Evolutionary conservation across 1,140 invertebrate genomes (phyloP), one percentile per base, ranked within the genome.

Genomic region (Ridgeia piscesae): DNA sequence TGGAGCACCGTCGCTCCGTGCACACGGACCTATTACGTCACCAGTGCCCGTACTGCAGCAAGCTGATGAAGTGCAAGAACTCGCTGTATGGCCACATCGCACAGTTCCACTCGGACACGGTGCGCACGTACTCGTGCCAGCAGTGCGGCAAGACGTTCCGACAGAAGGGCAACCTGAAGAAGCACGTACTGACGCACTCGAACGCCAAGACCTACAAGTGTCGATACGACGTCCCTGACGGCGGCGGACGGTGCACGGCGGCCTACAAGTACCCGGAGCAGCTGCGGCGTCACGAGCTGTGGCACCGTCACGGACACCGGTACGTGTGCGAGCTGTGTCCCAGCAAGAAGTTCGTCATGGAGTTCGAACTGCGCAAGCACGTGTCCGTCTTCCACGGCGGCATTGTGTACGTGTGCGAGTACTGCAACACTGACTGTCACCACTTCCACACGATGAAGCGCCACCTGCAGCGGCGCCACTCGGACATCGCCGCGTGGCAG

Each of bases 111-210:
- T 92, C 94, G 4, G 92, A 95, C 27, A 95, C 95, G 8, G 94
- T 95, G 31, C 95, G 95, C 35, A 94, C 95, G 33, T 96, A 95
- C 94, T 93, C 95, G n/a, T 97, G 96, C 94, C 94, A 95, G 21
- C 95, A 95, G 91, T 97, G 96, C 94, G 95, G 95, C 31, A 96
- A 96, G 94, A 94, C 95, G 34, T 96, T 96, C 93, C 95, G 95
- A 35, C 96, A 96, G 94, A 96, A 95, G 92, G 96, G 95, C 91
- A 96, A 96, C 93, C 94, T 96, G 94, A 95, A 94, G 93, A 96
- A 95, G 48, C 96, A 96, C 92, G 95, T 94, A 94, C 95, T 94
- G 89, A 95, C 94, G 34, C 96, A 95, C 93, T 94, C 94, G 88
- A 95, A 94, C 91, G 94, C 94, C 35, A 94, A 94, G 92, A 94